phyloP scores from a whole-genome alignment of 2,113 vertebrate genomes.

The Aspidoscelis tigris region DNA sequence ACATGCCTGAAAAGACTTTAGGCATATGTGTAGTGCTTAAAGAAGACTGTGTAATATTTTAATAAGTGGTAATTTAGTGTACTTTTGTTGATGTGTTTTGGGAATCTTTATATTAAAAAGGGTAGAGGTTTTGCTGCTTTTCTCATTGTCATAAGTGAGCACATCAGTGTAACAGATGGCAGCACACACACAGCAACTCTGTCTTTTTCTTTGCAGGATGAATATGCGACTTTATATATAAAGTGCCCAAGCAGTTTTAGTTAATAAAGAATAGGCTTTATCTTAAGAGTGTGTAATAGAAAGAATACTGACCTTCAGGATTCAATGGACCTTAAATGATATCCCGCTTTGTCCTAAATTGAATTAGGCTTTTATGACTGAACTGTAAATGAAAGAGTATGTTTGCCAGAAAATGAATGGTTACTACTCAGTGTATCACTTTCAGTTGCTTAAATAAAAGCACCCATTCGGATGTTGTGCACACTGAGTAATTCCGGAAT shows the following conservation, averaged over 20 bases:
- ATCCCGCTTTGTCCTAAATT: conserved; percentile 22
- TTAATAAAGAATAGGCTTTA: conserved; percentile 37
- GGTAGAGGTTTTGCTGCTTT: conserved; percentile 25
- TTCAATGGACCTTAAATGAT: conserved; percentile 40
- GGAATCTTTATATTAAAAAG: conserved; percentile 30
- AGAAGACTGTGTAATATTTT: too few species aligned
- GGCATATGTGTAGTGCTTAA: too few species aligned
- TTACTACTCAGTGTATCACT: background rate
- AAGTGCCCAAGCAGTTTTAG: conserved; percentile 31
- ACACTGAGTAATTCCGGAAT: conserved; percentile 33
- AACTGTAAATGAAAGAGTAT: conserved; percentile 43
- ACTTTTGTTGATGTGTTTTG: conserved; percentile 12
- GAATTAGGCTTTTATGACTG: conserved; percentile 33
- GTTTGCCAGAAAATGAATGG: conserved; percentile 28
- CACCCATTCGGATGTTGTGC: background rate
- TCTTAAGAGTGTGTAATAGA: conserved; percentile 32
- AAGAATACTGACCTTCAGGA: conserved; percentile 43
- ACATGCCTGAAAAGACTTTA: too few species aligned
- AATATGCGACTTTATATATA: conserved; percentile 14
- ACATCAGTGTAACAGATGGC: conserved; percentile 28
- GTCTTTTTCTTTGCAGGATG: conserved; percentile 40
- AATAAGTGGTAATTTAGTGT: too few species aligned
- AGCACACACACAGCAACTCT: background rate
- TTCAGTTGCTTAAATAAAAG: conserved; percentile 36
- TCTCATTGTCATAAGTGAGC: conserved; percentile 50